Conservation (phyloP, 2,888 invertebrate genomes). For the Oxycera nigricornis region DNA sequence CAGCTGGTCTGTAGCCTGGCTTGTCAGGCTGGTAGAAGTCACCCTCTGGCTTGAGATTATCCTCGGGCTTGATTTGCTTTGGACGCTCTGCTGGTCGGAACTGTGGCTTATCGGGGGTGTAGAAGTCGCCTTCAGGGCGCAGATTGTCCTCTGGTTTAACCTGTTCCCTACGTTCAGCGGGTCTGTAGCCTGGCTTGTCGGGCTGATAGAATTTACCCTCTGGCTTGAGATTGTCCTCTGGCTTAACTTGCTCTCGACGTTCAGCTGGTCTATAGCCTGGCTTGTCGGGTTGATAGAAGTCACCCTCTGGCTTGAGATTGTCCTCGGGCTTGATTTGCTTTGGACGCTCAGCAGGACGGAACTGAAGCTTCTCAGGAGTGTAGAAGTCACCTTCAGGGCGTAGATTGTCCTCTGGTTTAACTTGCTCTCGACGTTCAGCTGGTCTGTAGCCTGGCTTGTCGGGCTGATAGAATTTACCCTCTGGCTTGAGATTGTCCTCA, state of each 20-base stretch:
- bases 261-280: conserved; percentile 50
- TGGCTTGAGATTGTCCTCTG: conserved; percentile 64
- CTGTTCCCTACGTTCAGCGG: conserved; percentile 64
- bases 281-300: conserved; percentile 41
- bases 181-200: conserved; percentile 58
- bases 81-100: conserved; percentile 60
- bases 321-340: conserved; percentile 57
- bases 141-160: conserved; percentile 62
- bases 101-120: conserved; percentile 58
- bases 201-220: conserved; percentile 60
- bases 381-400: conserved; percentile 64
- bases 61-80: conserved; percentile 63
- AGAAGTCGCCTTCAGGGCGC: conserved; percentile 62
- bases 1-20: conserved; percentile 40
- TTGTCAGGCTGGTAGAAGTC: conserved; percentile 52
- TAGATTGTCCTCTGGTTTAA: conserved; percentile 66
- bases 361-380: conserved; percentile 52
- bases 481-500: conserved; percentile 59
- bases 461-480: conserved; percentile 51
- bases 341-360: conserved; percentile 64
- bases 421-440: conserved; percentile 58
- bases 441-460: conserved; percentile 56
- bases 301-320: conserved; percentile 44
- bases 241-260: conserved; percentile 54
- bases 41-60: conserved; percentile 55